These are phyloP conservation scores for Eugnorisma glareosa DNA, from an alignment of 2,888 invertebrate species.

Conservation along the genomic window DNA sequence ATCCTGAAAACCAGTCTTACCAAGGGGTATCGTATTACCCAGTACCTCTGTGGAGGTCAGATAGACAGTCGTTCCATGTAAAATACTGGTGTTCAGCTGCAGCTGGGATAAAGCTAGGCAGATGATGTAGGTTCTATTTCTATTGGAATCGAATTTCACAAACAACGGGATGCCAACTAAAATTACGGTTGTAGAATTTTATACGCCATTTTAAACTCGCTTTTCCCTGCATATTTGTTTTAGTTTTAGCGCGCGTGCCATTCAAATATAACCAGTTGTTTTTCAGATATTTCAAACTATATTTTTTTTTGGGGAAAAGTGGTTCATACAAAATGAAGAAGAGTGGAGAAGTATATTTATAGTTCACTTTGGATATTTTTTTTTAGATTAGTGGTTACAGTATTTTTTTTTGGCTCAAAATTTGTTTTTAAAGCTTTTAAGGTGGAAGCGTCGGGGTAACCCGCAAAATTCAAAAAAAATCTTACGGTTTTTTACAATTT, in stretches of 20 bases:
- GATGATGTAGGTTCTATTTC: background rate
- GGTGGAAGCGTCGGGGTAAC: too few species aligned
- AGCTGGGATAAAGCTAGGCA: background rate
- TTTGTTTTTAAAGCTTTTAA: background rate
- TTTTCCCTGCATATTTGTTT: constrained; percentile 39
- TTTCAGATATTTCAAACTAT: background rate
- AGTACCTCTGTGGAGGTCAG: too few species aligned
- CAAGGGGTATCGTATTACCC: too few species aligned
- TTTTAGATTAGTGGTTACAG: background rate
- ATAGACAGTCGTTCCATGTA: too few species aligned
- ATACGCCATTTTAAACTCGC: constrained; percentile 22
- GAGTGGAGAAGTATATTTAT: background rate
- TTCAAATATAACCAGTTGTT: constrained; percentile 18
- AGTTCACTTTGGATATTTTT: background rate
- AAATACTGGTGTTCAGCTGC: background rate
- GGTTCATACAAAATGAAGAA: background rate
- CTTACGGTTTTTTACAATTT: too few species aligned
- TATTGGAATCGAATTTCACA: constrained; percentile 13
- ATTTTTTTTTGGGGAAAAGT: background rate
- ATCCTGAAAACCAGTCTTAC: too few species aligned
- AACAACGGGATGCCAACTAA: background rate
- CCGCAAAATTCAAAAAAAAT: too few species aligned
- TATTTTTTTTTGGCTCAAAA: background rate
- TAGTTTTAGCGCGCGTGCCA: constrained; percentile 14
- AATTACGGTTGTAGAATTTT: constrained; percentile 11